Base-by-base conservation (phyloP, 2,113 vertebrate species). In the Clarias gariepinus region DNA sequence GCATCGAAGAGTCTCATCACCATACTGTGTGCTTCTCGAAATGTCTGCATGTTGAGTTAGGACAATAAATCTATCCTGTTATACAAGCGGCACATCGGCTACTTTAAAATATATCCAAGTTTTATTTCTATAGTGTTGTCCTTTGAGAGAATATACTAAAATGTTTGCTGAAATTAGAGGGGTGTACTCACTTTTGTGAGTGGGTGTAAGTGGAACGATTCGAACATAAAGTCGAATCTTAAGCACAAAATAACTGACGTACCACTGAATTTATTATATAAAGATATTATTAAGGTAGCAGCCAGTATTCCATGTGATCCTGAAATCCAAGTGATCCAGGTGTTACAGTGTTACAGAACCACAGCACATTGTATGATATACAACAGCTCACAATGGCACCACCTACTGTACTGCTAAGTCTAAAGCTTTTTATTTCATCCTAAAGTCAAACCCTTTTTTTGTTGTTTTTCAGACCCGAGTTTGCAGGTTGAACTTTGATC, bases 401-500 rank as follows among this genome's bases (percentile, higher is more conserved):
- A 36, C 78, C 78, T 80, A 2, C 78, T 80, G 78, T 80, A 1
- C 78, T 80, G 78, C 78, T 36, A 19, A 13, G 28, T 60, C 52
- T 9, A 55, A 78, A 16, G 15, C 12, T 36, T 60, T 60, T 80
- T 33, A 36, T 58, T 33, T 58, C 53, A 57, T 33, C 16, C 9
- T 57, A 23, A 33, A 79, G 53, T 79, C n/a, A 58, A 58, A 79
- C 3, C 8, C n/a, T 57, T 30, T 57, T 28, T 60, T 33, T 77
- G 18, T 33, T 69, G n/a, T 69, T 80, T 58, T 33, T 58, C 10
- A 0, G 28, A 30, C n/a, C 57, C 2, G 28, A 78, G n/a, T 28
- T 30, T 79, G 16, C 52, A 30, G n/a, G 12, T 57, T 89, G 85
- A 55, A 90, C 91, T 91, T 91, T 79, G 88, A 36, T 61, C 88